Evolutionary conservation across 2,888 invertebrate species (phyloP).

Genomic region (Eretmocerus hayati): DNA sequence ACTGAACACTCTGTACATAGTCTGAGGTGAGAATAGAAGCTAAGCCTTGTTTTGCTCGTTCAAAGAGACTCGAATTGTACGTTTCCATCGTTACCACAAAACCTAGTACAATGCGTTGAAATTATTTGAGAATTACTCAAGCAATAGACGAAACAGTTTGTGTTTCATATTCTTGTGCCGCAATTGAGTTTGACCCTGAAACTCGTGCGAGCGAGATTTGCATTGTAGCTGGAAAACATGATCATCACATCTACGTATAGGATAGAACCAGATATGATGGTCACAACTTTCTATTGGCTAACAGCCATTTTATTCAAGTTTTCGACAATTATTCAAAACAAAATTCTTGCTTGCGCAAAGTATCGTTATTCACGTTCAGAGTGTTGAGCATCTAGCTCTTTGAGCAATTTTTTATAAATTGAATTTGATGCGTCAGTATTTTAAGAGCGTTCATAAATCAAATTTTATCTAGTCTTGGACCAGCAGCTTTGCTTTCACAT

Average conservation of each 20-base stretch:
- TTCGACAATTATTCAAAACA: slow-evolving; percentile 20
- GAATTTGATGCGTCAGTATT: slow-evolving; percentile 27
- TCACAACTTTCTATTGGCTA: slow-evolving; percentile 16
- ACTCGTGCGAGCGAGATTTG: no score
- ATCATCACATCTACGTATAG: no score
- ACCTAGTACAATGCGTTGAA: background rate
- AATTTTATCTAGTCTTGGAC: slow-evolving; percentile 45
- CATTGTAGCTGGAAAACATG: no score
- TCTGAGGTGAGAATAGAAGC: slow-evolving; percentile 58
- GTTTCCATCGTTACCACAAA: no score
- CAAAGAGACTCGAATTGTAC: no score
- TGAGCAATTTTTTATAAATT: slow-evolving; percentile 21
- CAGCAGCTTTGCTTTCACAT: slow-evolving; percentile 36
- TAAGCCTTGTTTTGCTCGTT: no score
- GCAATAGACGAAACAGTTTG: no score
- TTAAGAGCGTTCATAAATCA: slow-evolving; percentile 45
- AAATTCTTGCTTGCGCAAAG: slow-evolving; percentile 20
- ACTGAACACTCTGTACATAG: slow-evolving; percentile 87
- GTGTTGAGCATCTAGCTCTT: slow-evolving; percentile 11
- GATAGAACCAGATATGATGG: no score
- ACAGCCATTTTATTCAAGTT: slow-evolving; percentile 19
- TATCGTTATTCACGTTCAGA: slow-evolving; percentile 12
- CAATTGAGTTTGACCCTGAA: no score
- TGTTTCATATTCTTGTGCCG: no score
- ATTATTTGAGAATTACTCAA: no score